phyloP scores from a whole-genome alignment of 2,113 vertebrate species.

The Nansenia antarctica region DNA sequence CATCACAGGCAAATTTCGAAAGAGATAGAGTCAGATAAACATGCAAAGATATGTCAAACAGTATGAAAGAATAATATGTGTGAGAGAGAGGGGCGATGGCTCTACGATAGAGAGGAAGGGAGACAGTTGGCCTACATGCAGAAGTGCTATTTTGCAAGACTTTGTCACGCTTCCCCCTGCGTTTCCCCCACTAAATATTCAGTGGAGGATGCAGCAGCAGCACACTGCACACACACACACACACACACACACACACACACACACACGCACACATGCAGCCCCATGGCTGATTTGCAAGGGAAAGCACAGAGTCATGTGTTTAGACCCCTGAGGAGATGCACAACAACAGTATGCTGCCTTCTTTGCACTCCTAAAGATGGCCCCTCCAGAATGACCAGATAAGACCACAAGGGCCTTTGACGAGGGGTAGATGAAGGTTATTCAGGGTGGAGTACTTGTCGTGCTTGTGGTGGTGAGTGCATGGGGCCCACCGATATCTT shows the following conservation, averaged over 20 bases:
- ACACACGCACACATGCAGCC: constrained; percentile 18
- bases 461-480: no score
- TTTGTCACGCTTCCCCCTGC: constrained; percentile 25
- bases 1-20: no score
- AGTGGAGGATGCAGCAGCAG: constrained; percentile 31
- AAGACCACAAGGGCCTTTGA: background rate
- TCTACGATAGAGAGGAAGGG: background rate
- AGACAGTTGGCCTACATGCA: constrained; percentile 28
- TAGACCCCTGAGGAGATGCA: constrained; percentile 40
- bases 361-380: constrained; percentile 14
- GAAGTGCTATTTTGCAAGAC: constrained; percentile 29
- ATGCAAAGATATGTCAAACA: no score
- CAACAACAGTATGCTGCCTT: constrained; percentile 40
- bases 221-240: background rate
- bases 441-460: no score
- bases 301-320: constrained; percentile 44
- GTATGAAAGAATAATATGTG: background rate
- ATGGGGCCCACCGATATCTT: no score
- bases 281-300: constrained; percentile 53
- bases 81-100: background rate
- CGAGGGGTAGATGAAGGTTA: background rate
- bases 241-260: constrained; percentile 17
- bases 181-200: background rate
- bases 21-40: no score
- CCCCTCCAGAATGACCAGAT: background rate